Base-by-base conservation (phyloP, 2,113 vertebrate species). In the Panurus biarmicus region DNA sequence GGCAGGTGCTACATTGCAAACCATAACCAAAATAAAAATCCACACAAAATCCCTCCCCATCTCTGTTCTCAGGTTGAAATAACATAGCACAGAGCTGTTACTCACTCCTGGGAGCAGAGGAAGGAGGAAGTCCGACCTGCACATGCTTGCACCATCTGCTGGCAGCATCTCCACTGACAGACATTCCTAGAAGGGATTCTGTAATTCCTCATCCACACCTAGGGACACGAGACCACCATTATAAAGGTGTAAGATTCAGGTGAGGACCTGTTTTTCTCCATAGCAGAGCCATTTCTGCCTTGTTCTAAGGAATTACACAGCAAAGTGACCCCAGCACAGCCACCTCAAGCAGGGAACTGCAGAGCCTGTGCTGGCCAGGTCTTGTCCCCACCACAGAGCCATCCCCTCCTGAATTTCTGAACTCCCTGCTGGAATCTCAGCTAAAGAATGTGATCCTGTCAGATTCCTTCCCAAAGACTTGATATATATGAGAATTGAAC, bases 101-200 rank as follows among this genome's bases (percentile, higher is more conserved):
- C 47, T 86, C 47, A 5, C 65, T 51, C 35, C 40, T 86, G 89
- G 61, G 64, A 58, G 73, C 86, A 36, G 67, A 45, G 57, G 17
- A 13, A 14, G 74, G 70, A 94, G 54, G 74, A 61, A 87, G 12
- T 42, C 24, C 38, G 61, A 72, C 45, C 70, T 45, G 81, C 53
- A 36, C 58, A 3, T 53, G 70, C 78, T 78, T 94, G 94, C 86
- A 94, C 89, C 92, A 93, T 93, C 96, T 95, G 73, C 94, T 91
- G 96, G 84, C 56, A 47, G 70, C 73, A 31, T 70, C 92, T 89
- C 77, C 6, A 7, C 6, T 2, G 36, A 19, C 73, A 89, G 76
- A 26, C 24, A 0, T 19, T 56, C 73, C 61, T 80, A 5, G 28
- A 13, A 62, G 16, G 13, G 75, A 7, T 57, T 38, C n/a, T 38